Conservation (phyloP, 1,140 invertebrate genomes). For the Mercenaria mercenaria region DNA sequence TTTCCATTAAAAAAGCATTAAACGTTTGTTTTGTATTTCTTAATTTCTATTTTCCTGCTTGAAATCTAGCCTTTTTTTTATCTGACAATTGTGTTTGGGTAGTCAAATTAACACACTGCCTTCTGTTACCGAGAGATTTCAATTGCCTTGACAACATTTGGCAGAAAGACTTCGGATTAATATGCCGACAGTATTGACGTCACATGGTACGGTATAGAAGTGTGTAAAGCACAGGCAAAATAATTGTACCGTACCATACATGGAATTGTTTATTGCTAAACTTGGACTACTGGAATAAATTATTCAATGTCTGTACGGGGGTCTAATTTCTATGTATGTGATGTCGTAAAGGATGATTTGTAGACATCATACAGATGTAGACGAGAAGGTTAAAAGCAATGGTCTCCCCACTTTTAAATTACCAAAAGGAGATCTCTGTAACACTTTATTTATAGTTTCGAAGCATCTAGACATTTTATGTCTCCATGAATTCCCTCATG, state of each 20-base stretch:
- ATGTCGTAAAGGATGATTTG: neutral
- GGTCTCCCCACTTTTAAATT: neutral
- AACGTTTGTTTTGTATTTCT: too few species aligned
- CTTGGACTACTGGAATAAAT: neutral
- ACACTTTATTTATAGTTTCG: conserved; percentile 28
- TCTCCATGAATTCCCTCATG: neutral
- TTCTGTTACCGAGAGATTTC: conserved; percentile 1
- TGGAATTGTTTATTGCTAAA: conserved; percentile 45
- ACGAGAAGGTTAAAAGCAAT: neutral
- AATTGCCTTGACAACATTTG: conserved; percentile 26
- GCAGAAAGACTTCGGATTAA: conserved; percentile 11
- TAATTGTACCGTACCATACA: conserved; percentile 33
- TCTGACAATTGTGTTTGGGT: neutral
- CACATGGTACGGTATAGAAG: neutral
- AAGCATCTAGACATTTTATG: neutral
- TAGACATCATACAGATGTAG: neutral
- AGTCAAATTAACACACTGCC: neutral
- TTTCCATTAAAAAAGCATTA: too few species aligned
- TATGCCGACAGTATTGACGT: conserved; percentile 1
- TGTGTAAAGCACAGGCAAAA: neutral
- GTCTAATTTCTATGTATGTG: conserved; percentile 22
- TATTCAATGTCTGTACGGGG: conserved; percentile 38
- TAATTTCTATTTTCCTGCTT: too few species aligned
- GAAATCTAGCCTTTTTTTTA: too few species aligned
- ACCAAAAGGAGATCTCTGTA: neutral